These are phyloP conservation scores for Acanthococcus lagerstroemiae DNA, from an alignment of 2,888 invertebrate genomes.

Conservation along the genomic window DNA sequence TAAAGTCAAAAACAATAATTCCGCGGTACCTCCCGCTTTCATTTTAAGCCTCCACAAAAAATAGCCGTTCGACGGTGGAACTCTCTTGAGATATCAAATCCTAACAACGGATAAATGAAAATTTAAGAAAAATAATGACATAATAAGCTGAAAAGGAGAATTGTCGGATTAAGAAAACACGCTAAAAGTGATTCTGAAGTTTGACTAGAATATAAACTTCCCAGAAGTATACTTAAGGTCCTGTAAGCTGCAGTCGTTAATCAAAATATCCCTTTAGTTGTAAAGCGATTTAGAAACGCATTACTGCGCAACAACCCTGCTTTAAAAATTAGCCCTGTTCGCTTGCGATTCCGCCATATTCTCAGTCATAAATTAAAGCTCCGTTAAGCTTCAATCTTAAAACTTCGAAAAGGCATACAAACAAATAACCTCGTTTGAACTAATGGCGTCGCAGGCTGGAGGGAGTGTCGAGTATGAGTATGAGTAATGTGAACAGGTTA, in stretches of 20 bases:
- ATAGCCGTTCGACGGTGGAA: too few relatives aligned
- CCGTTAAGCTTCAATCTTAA: too few relatives aligned
- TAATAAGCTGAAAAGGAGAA: conserved; percentile 26
- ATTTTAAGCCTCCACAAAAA: too few relatives aligned
- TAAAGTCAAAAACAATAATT: too few relatives aligned
- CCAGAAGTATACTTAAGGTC: conserved; percentile 27
- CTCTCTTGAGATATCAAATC: too few relatives aligned
- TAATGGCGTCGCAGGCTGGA: too few relatives aligned
- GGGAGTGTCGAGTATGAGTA: too few relatives aligned
- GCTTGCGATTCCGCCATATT: conserved; percentile 4
- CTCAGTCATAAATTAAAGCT: conserved; percentile 16
- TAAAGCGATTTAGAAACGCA: conserved; percentile 24
- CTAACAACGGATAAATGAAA: too few relatives aligned
- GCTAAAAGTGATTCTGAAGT: conserved; percentile 24
- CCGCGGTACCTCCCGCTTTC: too few relatives aligned
- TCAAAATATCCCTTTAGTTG: conserved; percentile 23
- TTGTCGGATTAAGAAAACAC: conserved; percentile 27
- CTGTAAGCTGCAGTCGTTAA: conserved; percentile 24
- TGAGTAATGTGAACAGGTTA: too few relatives aligned
- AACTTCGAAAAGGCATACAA: too few relatives aligned
- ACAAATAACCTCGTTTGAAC: too few relatives aligned
- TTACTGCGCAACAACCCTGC: conserved; percentile 18
- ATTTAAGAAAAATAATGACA: conserved; percentile 26
- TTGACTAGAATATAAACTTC: conserved; percentile 21
- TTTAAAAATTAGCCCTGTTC: conserved; percentile 13